Evolutionary conservation across 2,888 invertebrate species (phyloP).

Genomic region (Argynnis bischoffii): DNA sequence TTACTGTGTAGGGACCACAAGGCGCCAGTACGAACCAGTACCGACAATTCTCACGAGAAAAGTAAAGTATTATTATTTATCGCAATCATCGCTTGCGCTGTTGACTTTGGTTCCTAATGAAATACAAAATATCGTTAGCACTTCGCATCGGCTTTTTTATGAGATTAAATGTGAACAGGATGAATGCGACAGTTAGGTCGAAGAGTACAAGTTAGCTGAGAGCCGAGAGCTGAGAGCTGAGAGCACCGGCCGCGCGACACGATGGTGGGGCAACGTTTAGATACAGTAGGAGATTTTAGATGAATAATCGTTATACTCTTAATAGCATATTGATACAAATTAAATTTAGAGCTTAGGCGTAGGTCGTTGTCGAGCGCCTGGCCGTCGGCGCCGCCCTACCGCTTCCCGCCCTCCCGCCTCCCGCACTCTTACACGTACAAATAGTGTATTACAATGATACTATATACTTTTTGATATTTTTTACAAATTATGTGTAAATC

Average conservation of each 20-base stretch:
- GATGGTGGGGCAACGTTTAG: neutral
- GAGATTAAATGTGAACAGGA: neutral
- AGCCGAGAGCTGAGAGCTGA: neutral
- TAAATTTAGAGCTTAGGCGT: neutral
- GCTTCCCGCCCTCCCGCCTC: no score
- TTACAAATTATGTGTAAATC: no score
- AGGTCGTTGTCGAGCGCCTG: neutral
- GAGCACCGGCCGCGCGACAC: neutral
- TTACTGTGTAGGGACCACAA: no score
- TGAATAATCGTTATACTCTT: constrained; percentile 10
- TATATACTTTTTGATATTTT: no score
- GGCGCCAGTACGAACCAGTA: constrained; percentile 5
- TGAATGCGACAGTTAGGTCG: no score
- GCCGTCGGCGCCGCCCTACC: no score
- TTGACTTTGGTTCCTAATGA: neutral
- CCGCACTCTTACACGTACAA: no score
- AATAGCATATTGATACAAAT: neutral
- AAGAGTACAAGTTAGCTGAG: neutral
- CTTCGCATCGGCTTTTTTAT: neutral
- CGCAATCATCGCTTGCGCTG: no score
- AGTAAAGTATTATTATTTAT: no score
- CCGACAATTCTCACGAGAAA: constrained; percentile 12
- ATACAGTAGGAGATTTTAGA: constrained; percentile 2
- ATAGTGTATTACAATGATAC: no score
- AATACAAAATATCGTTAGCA: neutral